Evolutionary conservation across 2,888 invertebrate genomes (phyloP), one percentile per base, ranked within the genome.

Genomic region (Thera britannica): DNA sequence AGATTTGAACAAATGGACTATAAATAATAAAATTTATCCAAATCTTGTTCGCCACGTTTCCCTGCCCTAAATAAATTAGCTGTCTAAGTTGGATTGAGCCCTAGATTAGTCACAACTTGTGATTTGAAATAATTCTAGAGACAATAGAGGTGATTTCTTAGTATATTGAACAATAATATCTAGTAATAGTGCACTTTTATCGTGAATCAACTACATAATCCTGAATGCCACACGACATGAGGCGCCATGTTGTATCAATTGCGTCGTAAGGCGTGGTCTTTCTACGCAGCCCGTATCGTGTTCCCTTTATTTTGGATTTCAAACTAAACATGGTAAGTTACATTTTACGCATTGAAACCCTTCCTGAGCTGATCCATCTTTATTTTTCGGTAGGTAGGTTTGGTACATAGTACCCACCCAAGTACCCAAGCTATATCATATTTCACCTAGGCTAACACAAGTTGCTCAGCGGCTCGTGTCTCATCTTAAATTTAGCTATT

Each of bases 231-330:
- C 59, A 77, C 83, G 80, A 74, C 69, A 82, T 84, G 80, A 81
- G 82, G 78, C 89, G 91, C 92, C 92, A 92, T 92, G 85, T 92
- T 91, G 85, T 84, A 75, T 81, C 73, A 68, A 78, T 78, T 80
- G 77, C 75, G 59, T 83, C 75, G 58, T 83, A 86, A 81, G 89
- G 89, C 87, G 92, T 90, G 90, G 89, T 79, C 78, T 80, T 80
- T 80, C 79, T 79, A 80, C 76, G 76, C 77, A 75, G 73, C 76
- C 68, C 77, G 77, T 80, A 79, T 80, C 79, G 82, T 83, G 80
- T 77, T 77, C 23, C 62, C 44, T 68, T 76, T 73, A 77, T 74
- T 75, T 78, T 77, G 82, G 83, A 83, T 83, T 83, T 77, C 72
- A 75, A 76, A 71, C 67, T 77, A 77, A 88, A 68, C 75, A 92